A percentile compares a stretch with the other conserved stretches of the same genome.
phyloP scores from a whole-genome alignment of 2,797 vertebrate genomes.

The Octomys mimax region DNA sequence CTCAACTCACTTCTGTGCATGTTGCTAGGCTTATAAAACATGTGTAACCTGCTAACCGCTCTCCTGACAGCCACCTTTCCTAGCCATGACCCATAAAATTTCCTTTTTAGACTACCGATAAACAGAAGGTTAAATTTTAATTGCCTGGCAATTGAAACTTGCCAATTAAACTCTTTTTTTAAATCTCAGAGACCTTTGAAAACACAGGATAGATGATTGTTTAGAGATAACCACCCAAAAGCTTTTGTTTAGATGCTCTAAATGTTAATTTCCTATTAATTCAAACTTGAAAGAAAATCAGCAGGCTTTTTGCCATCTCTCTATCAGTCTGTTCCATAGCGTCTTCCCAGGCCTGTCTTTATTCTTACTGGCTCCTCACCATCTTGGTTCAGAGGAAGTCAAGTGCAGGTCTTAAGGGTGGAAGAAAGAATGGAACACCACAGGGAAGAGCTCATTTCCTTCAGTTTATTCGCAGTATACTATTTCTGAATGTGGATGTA shows the following conservation, averaged over 20 bases:
- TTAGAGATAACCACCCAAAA: slow-evolving; percentile 50
- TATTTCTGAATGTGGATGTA: background rate
- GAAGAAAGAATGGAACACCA: background rate
- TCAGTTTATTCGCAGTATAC: background rate
- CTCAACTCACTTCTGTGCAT: background rate
- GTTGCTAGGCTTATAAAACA: background rate
- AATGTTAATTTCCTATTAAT: slow-evolving; percentile 66
- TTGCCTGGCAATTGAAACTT: slow-evolving; percentile 74
- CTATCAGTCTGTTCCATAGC: background rate
- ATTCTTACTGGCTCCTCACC: background rate
- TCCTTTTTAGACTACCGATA: slow-evolving; percentile 79
- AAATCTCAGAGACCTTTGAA: slow-evolving; percentile 77
- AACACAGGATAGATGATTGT: slow-evolving; percentile 20
- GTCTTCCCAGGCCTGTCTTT: background rate
- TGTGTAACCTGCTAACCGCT: background rate
- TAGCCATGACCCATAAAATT: background rate
- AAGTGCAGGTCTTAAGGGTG: background rate
- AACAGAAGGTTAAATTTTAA: slow-evolving; percentile 84
- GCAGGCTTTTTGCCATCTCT: slow-evolving; percentile 8
- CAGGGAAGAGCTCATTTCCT: background rate
- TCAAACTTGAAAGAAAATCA: slow-evolving; percentile 51
- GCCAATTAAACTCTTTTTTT: slow-evolving; percentile 77
- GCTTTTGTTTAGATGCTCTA: slow-evolving; percentile 51
- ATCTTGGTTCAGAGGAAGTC: slow-evolving; percentile 21
- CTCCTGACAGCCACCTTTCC: background rate